Evolutionary conservation across 2,888 invertebrate species (phyloP), one percentile per base, ranked within the genome.

Genomic region (Cremastinae sp.): DNA sequence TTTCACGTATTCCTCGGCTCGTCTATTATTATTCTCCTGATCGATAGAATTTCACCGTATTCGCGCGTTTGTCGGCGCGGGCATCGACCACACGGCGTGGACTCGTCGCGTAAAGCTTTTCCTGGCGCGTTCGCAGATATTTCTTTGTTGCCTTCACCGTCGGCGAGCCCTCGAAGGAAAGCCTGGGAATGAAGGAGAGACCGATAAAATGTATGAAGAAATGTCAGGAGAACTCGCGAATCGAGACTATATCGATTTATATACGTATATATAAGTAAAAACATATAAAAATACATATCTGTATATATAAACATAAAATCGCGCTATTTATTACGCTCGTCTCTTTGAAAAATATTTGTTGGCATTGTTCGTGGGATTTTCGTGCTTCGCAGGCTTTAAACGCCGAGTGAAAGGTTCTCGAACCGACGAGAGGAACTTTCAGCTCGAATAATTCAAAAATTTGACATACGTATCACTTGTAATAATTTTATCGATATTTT

Each of bases 11-110:
- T 61, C 47, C 55, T 47, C 59, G 16, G 45, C 72, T 45, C 39
- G 53, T 69, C 70, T 77, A 75, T 79, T 79, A 76, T 76, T 75
- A 65, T 77, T 77, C 74, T 35, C 28, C 45, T 65, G 77, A 70
- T 77, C 77, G 77, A 79, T 77, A 77, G 49, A 35, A 76, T 74
- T 77, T 53, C 73, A 35, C 61, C 61, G 70, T 47, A 55, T 59
- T 49, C 47, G 41, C 37, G 28, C 55, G 10, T 70, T 14, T 47
- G 28, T 37, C 18, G 18, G 18, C 12, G 49, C 51, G 10, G 49
- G 16, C 47, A 55, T 45, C 58, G 58, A 64, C 49, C 51, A 51
- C 39, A 47, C 9, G 39, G 43, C 12, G 4, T 0, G 22, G 58
- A 53, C 55, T 10, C 37, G 39, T 35, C 51, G 51, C 64, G n/a